Conservation (phyloP, 2,888 invertebrate genomes). For the Polymixis lichenea region DNA sequence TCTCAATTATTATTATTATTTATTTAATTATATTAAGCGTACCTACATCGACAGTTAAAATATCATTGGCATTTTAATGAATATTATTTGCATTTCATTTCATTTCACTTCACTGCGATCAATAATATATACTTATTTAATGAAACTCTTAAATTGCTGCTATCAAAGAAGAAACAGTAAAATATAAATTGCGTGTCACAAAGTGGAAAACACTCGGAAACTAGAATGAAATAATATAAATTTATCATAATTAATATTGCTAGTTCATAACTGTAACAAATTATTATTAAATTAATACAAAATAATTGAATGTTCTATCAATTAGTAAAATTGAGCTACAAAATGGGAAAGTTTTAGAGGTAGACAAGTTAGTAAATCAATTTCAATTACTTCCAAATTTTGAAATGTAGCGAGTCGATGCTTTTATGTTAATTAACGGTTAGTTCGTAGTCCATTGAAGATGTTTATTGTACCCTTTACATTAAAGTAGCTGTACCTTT, state of each 20-base stretch:
- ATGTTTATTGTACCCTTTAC: not conserved
- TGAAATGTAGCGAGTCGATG: not conserved
- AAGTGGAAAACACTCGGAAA: too few relatives aligned
- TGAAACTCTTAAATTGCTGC: too few relatives aligned
- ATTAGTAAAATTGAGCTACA: constrained; percentile 28
- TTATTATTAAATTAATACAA: not conserved
- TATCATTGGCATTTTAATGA: too few relatives aligned
- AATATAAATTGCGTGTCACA: too few relatives aligned
- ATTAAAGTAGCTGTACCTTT: too few relatives aligned
- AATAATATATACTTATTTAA: not conserved
- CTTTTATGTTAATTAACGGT: constrained; percentile 14
- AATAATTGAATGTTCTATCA: constrained; percentile 13
- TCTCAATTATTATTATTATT: too few relatives aligned
- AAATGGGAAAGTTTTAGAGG: constrained; percentile 20
- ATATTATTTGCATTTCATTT: too few relatives aligned
- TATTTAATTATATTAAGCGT: too few relatives aligned
- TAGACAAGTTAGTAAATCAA: constrained; percentile 14
- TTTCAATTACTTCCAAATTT: constrained; percentile 31
- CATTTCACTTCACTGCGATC: not conserved
- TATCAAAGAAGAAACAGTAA: too few relatives aligned
- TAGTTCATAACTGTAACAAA: not conserved
- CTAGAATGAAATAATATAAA: too few relatives aligned
- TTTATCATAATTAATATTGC: too few relatives aligned
- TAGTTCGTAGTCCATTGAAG: not conserved
- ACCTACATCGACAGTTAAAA: not conserved